Conservation (phyloP, 2,797 vertebrate species). For the Hemibagrus guttatus region DNA sequence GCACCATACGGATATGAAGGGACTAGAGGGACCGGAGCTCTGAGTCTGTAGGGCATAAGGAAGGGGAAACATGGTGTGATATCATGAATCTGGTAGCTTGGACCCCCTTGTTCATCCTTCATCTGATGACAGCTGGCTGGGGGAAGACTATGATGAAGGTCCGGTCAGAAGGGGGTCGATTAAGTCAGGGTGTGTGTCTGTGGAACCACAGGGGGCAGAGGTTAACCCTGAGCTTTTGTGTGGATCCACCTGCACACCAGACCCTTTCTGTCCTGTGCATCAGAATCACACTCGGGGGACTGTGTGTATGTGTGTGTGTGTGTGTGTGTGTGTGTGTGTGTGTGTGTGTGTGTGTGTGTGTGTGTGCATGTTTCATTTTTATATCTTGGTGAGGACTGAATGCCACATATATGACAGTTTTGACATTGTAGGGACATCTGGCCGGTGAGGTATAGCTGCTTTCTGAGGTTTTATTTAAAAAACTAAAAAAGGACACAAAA, state of each 20-base stretch:
- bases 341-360: constrained; percentile 25
- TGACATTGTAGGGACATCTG: not conserved
- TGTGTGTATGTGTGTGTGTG: constrained; percentile 25
- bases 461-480: not conserved
- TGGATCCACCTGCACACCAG: constrained; percentile 36
- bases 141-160: constrained; percentile 46
- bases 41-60: constrained; percentile 15
- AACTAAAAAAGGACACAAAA: not conserved
- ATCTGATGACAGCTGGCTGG: constrained; percentile 56
- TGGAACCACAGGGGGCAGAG: constrained; percentile 19
- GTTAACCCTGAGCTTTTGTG: constrained; percentile 40
- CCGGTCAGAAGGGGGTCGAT: constrained; percentile 47
- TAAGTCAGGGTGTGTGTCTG: constrained; percentile 35
- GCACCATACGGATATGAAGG: constrained; percentile 14
- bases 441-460: not conserved
- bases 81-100: constrained; percentile 38
- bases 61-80: constrained; percentile 17
- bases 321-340: constrained; percentile 15
- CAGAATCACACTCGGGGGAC: constrained; percentile 7
- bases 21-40: constrained; percentile 22
- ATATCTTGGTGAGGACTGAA: not conserved
- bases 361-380: not conserved
- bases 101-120: constrained; percentile 37
- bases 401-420: not conserved
- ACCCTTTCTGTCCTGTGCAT: constrained; percentile 11